phyloP scores from a whole-genome alignment of 1,140 invertebrate species.

The Drosophila mojavensis region DNA sequence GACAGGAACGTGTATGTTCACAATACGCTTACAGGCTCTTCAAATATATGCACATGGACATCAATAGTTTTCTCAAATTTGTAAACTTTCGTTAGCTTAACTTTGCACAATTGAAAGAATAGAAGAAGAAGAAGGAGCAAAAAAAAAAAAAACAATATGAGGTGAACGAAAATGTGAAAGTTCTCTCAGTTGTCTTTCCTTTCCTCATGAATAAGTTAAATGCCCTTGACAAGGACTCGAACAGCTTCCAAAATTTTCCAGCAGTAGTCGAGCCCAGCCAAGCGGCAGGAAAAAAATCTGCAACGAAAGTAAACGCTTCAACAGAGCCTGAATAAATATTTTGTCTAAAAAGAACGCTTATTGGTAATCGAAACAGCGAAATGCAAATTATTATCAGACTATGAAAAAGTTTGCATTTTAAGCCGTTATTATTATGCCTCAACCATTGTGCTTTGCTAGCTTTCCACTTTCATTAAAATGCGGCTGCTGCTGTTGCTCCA shows the following conservation, averaged over 20 bases:
- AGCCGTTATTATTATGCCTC: conserved; percentile 42
- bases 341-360: conserved; percentile 24
- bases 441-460: conserved; percentile 40
- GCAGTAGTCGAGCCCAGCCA: neutral
- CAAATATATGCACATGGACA: too few relatives aligned
- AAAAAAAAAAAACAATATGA: neutral
- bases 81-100: neutral
- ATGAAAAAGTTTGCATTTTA: conserved; percentile 39
- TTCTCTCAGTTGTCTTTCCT: neutral
- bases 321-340: conserved; percentile 31
- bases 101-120: neutral
- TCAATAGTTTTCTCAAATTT: too few relatives aligned
- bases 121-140: neutral
- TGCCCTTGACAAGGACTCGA: conserved; percentile 6
- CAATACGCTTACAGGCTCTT: too few relatives aligned
- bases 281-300: neutral
- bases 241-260: neutral
- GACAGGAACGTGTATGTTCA: too few relatives aligned
- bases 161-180: neutral
- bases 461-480: conserved; percentile 35
- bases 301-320: conserved; percentile 19
- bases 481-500: conserved; percentile 5
- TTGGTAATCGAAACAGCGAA: conserved; percentile 39
- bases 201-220: conserved; percentile 10
- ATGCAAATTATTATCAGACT: conserved; percentile 34